Evolutionary conservation across 2,797 vertebrate species (phyloP).

Genomic region (Argyrosomus regius): DNA sequence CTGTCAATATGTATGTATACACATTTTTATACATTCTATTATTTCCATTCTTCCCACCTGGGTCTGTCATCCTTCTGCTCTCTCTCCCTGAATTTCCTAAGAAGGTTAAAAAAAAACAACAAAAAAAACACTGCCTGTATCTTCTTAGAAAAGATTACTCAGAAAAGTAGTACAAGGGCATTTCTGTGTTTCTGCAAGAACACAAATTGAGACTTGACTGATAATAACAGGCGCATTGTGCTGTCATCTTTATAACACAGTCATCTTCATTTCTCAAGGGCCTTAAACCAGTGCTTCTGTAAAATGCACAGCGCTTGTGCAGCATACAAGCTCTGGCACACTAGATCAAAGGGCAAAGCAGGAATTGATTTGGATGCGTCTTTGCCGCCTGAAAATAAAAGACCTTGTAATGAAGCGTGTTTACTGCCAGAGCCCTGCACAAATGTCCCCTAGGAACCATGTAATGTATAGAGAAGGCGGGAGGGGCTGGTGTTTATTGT

Average conservation of each 20-base stretch:
- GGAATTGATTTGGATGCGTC: slow-evolving; percentile 73
- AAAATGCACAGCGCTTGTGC: slow-evolving; percentile 34
- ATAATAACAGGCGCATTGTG: slow-evolving; percentile 39
- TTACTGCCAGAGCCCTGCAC: slow-evolving; percentile 55
- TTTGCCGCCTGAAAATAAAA: slow-evolving; percentile 69
- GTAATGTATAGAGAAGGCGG: slow-evolving; percentile 46
- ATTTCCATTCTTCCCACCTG: not conserved
- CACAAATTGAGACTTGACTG: slow-evolving; percentile 35
- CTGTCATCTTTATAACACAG: slow-evolving; percentile 46
- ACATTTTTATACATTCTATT: not conserved
- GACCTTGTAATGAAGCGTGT: slow-evolving; percentile 70
- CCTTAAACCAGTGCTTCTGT: slow-evolving; percentile 33
- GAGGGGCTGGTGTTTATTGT: slow-evolving; percentile 18
- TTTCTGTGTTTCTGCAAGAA: slow-evolving; percentile 27
- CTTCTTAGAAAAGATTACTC: slow-evolving; percentile 35
- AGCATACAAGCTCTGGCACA: slow-evolving; percentile 46
- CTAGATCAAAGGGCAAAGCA: slow-evolving; percentile 66
- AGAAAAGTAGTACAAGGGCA: slow-evolving; percentile 25
- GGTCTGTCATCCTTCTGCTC: not conserved
- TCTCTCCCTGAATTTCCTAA: not conserved
- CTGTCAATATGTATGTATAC: not conserved
- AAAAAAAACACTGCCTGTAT: slow-evolving; percentile 22
- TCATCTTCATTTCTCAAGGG: slow-evolving; percentile 58
- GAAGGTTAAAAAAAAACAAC: slow-evolving; percentile 3
- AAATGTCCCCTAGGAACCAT: slow-evolving; percentile 61